Conservation (phyloP, 2,797 vertebrate species). For the Cuculus canorus region DNA sequence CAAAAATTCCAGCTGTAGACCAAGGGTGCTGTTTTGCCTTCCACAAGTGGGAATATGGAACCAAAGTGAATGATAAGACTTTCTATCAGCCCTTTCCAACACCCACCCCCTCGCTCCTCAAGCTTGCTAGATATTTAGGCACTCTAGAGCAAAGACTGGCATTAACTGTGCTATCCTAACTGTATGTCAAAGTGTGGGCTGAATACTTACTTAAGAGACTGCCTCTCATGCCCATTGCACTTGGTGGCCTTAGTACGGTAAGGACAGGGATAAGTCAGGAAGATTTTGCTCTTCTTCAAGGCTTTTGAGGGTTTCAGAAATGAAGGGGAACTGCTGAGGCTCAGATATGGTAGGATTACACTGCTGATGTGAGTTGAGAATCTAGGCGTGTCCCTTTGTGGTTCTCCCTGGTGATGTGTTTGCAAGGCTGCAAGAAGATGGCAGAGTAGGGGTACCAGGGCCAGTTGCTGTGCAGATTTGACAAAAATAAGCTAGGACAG, state of each 20-base stretch:
- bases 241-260: neutral
- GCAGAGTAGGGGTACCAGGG: neutral
- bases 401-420: neutral
- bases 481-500: neutral
- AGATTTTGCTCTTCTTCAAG: neutral
- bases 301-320: neutral
- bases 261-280: neutral
- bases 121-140: neutral
- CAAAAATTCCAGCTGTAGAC: neutral
- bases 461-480: neutral
- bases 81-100: neutral
- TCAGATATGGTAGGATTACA: accelerated
- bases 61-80: neutral
- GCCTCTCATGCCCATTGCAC: accelerated
- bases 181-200: neutral
- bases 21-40: neutral
- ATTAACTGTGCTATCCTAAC: neutral
- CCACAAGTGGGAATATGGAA: neutral
- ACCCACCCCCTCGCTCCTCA: accelerated
- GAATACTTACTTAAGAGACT: neutral
- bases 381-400: accelerated
- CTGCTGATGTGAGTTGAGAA: neutral
- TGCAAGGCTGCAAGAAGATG: neutral
- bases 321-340: neutral
- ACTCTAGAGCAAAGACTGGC: neutral